Evolutionary conservation across 2,888 invertebrate genomes (phyloP), one percentile per base, ranked within the genome.

Genomic region (Chromoteleia sp.): DNA sequence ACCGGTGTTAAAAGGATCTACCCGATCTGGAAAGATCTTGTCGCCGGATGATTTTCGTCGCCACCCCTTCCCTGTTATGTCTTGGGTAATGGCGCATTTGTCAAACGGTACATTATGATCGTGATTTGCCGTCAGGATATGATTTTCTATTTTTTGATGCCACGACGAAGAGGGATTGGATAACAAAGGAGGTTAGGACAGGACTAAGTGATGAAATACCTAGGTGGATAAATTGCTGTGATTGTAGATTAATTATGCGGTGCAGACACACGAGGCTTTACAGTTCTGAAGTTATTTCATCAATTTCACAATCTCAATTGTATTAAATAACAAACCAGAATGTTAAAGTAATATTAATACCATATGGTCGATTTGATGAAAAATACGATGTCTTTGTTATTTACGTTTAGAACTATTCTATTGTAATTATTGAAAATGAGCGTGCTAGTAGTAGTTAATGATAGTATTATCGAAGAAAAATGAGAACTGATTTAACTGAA

Each of bases 1-100:
- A 54, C 50, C 81, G 68, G 87, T 87, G 88, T 87, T 87, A 86
- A 88, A 88, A 88, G 88, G 85, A 67, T 81, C 84, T 45, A 58
- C 58, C 77, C 84, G 85, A 86, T 87, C 84, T 83, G 74, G 67
- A 56, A 68, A 68, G 77, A 79, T 76, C 73, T 68, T 77, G 82
- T 78, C 70, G 43, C 10, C 25, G 39, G 65, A 52, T 65, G 67
- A 82, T 79, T 76, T 76, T 79, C 78, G 75, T 70, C 59, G 70
- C 78, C 78, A 70, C 82, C 81, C 50, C 58, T 78, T 78, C 50
- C 12, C 74, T 75, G 82, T 78, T 63, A 15, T 50, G 61, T 61
- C 78, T 21, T 19, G 14, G 29, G 12, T 75, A 76, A 76, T 61
- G 52, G 71, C 36, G 41, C 58, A 63, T 77, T 76, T 65, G 76